Conservation (phyloP, 2,797 vertebrate species). For the Hyperoplus lanceolatus region DNA sequence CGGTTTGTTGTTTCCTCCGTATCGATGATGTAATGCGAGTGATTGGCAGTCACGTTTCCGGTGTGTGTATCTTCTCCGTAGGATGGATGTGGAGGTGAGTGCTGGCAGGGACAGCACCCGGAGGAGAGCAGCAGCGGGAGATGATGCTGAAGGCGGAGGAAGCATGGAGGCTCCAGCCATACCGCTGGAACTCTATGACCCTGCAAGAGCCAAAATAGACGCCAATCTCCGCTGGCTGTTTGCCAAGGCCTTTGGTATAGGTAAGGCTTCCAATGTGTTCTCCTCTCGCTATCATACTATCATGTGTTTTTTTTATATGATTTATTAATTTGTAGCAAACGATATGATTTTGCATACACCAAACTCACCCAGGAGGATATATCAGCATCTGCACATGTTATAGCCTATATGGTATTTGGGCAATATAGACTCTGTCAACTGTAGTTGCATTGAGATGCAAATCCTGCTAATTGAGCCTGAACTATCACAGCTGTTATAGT, state of each 20-base stretch:
- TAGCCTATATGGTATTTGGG: not conserved
- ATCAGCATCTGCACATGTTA: not conserved
- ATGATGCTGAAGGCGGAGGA: conserved; percentile 58
- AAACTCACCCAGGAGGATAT: not conserved
- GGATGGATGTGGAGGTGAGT: conserved; percentile 91
- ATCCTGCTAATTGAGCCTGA: not conserved
- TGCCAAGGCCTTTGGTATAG: conserved; percentile 94
- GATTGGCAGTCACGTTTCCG: not conserved
- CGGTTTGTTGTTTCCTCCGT: conserved; percentile 49
- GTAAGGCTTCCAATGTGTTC: conserved; percentile 79
- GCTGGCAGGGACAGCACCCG: conserved; percentile 87
- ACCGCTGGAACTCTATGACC: conserved; percentile 94
- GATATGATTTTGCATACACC: not conserved
- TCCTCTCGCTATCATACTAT: not conserved
- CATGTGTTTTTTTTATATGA: not conserved
- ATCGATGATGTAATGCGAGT: conserved; percentile 72
- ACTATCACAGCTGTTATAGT: not conserved
- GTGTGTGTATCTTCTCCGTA: conserved; percentile 42
- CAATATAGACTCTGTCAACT: not conserved
- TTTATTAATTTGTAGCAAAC: not conserved
- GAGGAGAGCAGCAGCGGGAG: conserved; percentile 89
- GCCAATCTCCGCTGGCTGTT: conserved; percentile 97
- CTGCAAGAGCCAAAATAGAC: conserved; percentile 96
- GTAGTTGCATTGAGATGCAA: not conserved
- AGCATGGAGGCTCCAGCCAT: conserved; percentile 86